phyloP scores from a whole-genome alignment of 1,140 invertebrate genomes.

The Euwallacea similis region DNA sequence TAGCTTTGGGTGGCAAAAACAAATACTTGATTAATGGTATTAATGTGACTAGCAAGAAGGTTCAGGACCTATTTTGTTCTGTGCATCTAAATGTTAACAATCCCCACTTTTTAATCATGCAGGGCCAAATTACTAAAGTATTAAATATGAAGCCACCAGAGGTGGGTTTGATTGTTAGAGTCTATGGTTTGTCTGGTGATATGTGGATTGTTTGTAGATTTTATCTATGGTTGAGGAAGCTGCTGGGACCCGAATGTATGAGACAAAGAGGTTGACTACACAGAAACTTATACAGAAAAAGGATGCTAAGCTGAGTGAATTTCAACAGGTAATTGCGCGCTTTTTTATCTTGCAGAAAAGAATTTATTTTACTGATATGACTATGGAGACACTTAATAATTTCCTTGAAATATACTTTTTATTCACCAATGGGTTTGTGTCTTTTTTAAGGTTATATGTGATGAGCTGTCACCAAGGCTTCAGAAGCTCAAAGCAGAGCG shows the following conservation, averaged over 20 bases:
- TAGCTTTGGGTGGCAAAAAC: conserved; percentile 79
- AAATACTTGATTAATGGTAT: conserved; percentile 96
- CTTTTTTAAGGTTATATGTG: conserved; percentile 70
- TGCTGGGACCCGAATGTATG: conserved; percentile 97
- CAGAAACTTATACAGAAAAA: conserved; percentile 92
- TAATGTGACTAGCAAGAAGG: conserved; percentile 84
- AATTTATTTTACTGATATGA: neutral
- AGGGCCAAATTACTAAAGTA: conserved; percentile 98
- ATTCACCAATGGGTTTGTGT: conserved; percentile 1
- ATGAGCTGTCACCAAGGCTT: conserved; percentile 88
- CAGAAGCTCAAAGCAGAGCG: conserved; percentile 86
- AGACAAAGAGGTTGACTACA: conserved; percentile 87
- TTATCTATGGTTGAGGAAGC: conserved; percentile 99
- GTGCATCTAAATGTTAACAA: conserved; percentile 99
- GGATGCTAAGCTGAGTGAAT: conserved; percentile 86
- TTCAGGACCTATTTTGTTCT: conserved; percentile 94
- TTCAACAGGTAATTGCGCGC: conserved; percentile 69
- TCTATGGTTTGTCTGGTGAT: neutral
- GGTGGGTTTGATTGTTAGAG: conserved; percentile 56
- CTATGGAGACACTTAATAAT: neutral
- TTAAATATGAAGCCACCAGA: conserved; percentile 98
- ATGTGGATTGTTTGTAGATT: conserved; percentile 62
- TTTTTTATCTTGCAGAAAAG: neutral
- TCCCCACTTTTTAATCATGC: conserved; percentile 99
- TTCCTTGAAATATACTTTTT: conserved; percentile 3